Evolutionary conservation across 2,797 vertebrate species (phyloP).

Genomic region (Poecilia picta): DNA sequence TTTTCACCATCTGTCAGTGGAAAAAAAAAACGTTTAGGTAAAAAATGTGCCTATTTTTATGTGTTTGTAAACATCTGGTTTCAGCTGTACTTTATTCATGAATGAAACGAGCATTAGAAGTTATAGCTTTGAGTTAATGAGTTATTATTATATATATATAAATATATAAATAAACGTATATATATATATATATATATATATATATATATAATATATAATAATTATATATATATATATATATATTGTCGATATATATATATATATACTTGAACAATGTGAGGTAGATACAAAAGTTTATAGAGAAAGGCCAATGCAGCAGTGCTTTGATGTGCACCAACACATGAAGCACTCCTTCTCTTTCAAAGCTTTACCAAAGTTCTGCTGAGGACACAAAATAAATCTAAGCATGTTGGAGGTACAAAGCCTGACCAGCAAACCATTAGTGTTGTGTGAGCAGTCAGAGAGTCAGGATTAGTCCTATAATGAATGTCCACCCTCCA

Average conservation of each 20-base stretch:
- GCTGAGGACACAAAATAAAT: constrained; percentile 50
- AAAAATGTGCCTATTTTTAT: background rate
- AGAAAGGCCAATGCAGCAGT: constrained; percentile 49
- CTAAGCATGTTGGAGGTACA: constrained; percentile 57
- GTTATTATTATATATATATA: constrained; percentile 61
- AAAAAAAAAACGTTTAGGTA: background rate
- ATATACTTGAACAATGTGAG: constrained; percentile 67
- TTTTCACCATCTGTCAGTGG: background rate
- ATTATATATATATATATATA: too few relatives aligned
- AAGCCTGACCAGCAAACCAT: constrained; percentile 65
- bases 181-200: too few relatives aligned
- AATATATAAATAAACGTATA: background rate
- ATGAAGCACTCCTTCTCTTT: constrained; percentile 44
- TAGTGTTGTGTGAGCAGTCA: constrained; percentile 61
- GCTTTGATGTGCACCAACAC: constrained; percentile 51
- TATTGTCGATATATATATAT: too few relatives aligned
- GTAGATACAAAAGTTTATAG: constrained; percentile 74
- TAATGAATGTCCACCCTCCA: constrained; percentile 67
- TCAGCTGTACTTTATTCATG: constrained; percentile 45
- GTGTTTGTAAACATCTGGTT: constrained; percentile 7
- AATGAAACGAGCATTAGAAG: constrained; percentile 55
- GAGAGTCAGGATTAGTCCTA: constrained; percentile 59
- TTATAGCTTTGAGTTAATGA: constrained; percentile 51
- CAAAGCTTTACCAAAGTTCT: constrained; percentile 51
- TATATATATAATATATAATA: too few relatives aligned